phyloP scores from a whole-genome alignment of 2,797 vertebrate species.

The Muscicapa comitata region DNA sequence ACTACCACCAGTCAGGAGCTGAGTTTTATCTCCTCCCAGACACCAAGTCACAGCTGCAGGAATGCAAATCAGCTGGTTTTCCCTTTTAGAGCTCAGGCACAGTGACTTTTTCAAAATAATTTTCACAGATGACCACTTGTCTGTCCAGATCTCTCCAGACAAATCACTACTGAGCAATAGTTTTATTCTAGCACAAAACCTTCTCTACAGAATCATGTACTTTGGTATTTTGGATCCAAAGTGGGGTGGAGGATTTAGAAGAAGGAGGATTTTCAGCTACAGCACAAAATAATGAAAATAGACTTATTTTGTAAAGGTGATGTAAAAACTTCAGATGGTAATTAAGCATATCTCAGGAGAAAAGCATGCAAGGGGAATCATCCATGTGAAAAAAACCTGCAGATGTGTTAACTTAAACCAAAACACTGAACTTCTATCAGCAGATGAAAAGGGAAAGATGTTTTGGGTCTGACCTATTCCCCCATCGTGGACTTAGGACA shows the following conservation, averaged over 20 bases:
- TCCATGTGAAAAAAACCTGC: rapidly evolving
- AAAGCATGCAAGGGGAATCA: background rate
- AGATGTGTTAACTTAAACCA: background rate
- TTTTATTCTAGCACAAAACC: background rate
- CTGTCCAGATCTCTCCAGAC: background rate
- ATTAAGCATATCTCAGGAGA: background rate
- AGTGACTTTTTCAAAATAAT: background rate
- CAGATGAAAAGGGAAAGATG: background rate
- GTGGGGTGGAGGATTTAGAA: background rate
- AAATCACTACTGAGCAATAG: background rate
- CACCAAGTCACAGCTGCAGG: background rate
- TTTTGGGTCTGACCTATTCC: background rate
- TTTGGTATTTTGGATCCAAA: background rate
- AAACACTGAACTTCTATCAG: background rate
- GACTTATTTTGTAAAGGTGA: background rate
- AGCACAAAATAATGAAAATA: background rate
- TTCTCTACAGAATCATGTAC: background rate
- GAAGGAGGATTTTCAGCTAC: background rate
- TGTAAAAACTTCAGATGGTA: background rate
- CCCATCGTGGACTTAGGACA: background rate
- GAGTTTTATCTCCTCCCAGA: conserved; percentile 11
- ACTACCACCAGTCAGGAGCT: background rate
- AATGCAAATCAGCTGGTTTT: background rate
- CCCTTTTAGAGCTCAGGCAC: background rate
- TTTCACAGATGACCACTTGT: background rate